phyloP scores from a whole-genome alignment of 2,888 invertebrate genomes.

The Plebejus argus region DNA sequence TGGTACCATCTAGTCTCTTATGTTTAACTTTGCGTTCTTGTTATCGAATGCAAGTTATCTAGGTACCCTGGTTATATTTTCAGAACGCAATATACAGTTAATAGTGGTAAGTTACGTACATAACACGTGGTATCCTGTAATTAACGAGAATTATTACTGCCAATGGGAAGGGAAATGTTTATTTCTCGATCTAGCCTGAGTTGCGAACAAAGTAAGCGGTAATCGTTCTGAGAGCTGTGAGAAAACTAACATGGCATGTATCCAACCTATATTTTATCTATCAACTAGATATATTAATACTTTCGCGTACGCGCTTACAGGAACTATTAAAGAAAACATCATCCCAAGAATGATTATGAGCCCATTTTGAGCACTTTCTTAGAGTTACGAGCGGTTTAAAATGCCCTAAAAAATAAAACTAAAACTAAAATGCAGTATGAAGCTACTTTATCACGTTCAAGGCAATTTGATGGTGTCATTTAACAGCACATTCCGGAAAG shows the following conservation, averaged over 20 bases:
- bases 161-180: neutral
- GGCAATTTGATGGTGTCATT: neutral
- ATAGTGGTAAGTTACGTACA: conserved; percentile 4
- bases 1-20: neutral
- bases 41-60: no score
- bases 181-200: neutral
- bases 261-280: no score
- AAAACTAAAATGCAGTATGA: neutral
- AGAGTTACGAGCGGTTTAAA: no score
- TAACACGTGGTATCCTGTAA: neutral
- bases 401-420: no score
- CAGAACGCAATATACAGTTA: neutral
- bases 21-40: neutral
- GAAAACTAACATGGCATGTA: neutral
- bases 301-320: no score
- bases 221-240: neutral
- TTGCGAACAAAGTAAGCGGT: neutral
- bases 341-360: no score
- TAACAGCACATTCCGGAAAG: neutral
- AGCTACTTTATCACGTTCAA: neutral
- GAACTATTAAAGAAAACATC: no score
- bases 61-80: neutral
- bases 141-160: conserved; percentile 1
- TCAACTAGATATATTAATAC: no score
- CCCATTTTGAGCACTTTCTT: no score